These are phyloP conservation scores for Leuctra nigra DNA, from an alignment of 2,888 invertebrate genomes.

Conservation along the genomic window DNA sequence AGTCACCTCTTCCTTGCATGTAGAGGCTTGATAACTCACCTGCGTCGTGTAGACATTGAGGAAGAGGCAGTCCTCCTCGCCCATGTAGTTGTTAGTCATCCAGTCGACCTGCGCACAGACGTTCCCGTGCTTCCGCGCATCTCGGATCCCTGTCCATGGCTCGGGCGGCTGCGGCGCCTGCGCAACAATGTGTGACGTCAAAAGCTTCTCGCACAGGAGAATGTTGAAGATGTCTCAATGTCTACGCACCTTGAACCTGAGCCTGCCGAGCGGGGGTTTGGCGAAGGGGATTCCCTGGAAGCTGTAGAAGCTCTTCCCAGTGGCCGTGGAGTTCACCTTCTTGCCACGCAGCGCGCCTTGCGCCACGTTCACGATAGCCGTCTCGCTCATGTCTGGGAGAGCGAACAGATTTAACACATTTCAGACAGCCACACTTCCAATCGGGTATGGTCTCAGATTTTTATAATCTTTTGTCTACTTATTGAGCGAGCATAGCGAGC, in stretches of 20 bases:
- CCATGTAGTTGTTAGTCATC: conserved; percentile 17
- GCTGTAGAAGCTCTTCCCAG: conserved; percentile 13
- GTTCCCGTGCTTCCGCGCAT: conserved; percentile 45
- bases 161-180: conserved; percentile 41
- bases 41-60: conserved; percentile 43
- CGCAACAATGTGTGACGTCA: not conserved
- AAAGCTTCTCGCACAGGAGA: not conserved
- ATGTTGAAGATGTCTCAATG: too few relatives aligned
- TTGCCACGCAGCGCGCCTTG: conserved; percentile 20
- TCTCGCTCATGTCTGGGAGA: conserved; percentile 10
- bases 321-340: not conserved
- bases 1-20: too few relatives aligned
- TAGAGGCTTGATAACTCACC: too few relatives aligned
- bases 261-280: conserved; percentile 14
- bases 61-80: conserved; percentile 43
- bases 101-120: conserved; percentile 41
- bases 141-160: conserved; percentile 43
- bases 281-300: conserved; percentile 19
- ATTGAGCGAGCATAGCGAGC: too few relatives aligned
- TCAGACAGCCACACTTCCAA: too few relatives aligned
- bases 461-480: too few relatives aligned
- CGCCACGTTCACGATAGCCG: conserved; percentile 9
- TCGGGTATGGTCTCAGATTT: too few relatives aligned
- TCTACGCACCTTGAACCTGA: conserved; percentile 21
- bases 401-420: too few relatives aligned